Percentiles rank a stretch among this genome's conserved stretches.
These are phyloP conservation scores for Propithecus deckenii DNA, from an alignment of 2,797 vertebrate species.

Conservation along the genomic window DNA sequence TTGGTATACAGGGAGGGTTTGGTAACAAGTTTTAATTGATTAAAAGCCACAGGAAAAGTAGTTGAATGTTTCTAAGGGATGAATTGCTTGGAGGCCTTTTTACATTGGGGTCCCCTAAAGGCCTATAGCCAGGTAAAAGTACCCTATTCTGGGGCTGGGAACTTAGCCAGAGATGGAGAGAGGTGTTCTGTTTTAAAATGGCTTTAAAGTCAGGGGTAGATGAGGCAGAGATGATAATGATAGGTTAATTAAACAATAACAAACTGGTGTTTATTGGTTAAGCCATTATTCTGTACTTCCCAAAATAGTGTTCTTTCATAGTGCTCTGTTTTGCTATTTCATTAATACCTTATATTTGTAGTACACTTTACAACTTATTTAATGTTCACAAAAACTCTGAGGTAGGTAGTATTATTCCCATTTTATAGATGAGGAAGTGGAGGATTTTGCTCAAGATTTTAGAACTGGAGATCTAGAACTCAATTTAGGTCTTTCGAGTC, in stretches of 20 bases:
- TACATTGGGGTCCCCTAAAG: background rate
- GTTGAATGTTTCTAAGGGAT: background rate
- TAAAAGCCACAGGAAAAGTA: background rate
- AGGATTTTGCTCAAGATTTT: background rate
- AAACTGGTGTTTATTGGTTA: slow-evolving; percentile 7
- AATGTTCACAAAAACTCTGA: background rate
- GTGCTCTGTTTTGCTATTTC: background rate
- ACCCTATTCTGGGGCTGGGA: background rate
- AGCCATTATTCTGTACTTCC: background rate
- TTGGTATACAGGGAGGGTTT: background rate
- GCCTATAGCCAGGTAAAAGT: background rate
- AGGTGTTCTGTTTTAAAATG: background rate
- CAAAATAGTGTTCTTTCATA: background rate
- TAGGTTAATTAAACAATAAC: background rate
- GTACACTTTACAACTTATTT: background rate
- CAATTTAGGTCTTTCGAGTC: background rate
- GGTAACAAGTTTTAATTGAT: slow-evolving; percentile 9
- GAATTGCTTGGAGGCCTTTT: background rate
- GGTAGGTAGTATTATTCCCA: background rate
- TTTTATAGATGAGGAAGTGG: slow-evolving; percentile 22
- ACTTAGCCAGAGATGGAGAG: background rate
- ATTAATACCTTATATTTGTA: background rate
- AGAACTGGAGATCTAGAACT: background rate
- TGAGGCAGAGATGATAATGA: background rate
- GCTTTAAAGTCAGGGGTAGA: background rate